Conservation (phyloP, 1,140 invertebrate species). For the Diuraphis noxia region DNA sequence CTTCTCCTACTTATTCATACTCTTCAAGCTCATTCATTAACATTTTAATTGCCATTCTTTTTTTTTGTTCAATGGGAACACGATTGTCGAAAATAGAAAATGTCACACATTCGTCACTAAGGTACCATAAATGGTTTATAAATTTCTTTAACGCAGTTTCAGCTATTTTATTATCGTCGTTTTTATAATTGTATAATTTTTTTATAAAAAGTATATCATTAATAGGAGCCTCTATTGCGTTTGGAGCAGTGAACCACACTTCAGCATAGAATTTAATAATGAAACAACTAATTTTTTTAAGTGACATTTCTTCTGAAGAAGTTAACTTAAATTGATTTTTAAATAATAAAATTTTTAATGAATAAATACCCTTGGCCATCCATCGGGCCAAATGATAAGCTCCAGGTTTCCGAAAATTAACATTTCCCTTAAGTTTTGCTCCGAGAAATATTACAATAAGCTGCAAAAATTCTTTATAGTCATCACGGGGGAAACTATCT, state of each 20-base stretch:
- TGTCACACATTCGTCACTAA: constrained; percentile 57
- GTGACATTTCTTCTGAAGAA: constrained; percentile 56
- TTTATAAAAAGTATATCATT: constrained; percentile 57
- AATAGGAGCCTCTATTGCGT: constrained; percentile 55
- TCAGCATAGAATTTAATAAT: constrained; percentile 57
- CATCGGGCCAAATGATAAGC: constrained; percentile 56
- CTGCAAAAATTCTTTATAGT: constrained; percentile 61
- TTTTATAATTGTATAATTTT: constrained; percentile 30
- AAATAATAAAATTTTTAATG: constrained; percentile 57
- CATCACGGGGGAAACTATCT: constrained; percentile 56
- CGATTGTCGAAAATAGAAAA: constrained; percentile 59
- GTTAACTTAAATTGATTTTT: constrained; percentile 56
- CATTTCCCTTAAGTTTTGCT: constrained; percentile 56
- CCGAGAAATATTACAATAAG: constrained; percentile 61
- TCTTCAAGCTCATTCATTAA: background rate
- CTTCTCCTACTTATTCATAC: background rate
- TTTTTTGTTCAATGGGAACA: constrained; percentile 54
- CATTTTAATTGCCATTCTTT: too few species aligned
- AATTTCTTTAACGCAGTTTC: constrained; percentile 57
- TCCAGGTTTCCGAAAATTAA: constrained; percentile 59
- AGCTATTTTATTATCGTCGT: constrained; percentile 35
- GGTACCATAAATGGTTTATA: constrained; percentile 58
- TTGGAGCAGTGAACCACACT: constrained; percentile 57
- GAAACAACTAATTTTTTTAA: constrained; percentile 58
- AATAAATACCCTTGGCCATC: constrained; percentile 57